A percentile compares a stretch with the other conserved stretches of the same genome.
These are phyloP conservation scores for Herminia tarsipennalis DNA, from an alignment of 2,888 invertebrate genomes.

Conservation along the genomic window DNA sequence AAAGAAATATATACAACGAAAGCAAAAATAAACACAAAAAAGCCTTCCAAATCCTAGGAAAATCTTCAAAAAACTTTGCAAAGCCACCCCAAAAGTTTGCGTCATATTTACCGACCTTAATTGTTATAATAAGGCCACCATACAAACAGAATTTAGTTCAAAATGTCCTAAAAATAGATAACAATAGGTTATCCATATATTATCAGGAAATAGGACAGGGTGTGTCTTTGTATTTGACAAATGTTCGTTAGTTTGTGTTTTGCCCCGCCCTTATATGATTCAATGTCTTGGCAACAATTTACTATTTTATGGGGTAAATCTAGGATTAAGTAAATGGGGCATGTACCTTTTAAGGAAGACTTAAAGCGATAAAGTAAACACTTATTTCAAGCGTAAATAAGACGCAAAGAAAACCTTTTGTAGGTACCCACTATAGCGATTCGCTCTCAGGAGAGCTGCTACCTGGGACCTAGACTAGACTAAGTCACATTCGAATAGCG, in stretches of 20 bases:
- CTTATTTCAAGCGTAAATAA: no score
- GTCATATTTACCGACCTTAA: slow-evolving; percentile 13
- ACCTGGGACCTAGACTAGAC: no score
- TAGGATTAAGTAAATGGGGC: slow-evolving; percentile 3
- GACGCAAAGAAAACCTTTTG: no score
- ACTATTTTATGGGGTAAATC: slow-evolving; percentile 13
- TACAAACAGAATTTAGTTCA: no score
- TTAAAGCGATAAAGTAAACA: slow-evolving; percentile 11
- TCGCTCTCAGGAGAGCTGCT: no score
- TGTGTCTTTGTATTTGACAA: slow-evolving; percentile 15
- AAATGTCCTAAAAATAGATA: no score
- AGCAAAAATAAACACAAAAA: neutral
- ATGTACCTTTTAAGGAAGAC: slow-evolving; percentile 16
- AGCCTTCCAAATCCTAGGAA: neutral
- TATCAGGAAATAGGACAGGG: neutral
- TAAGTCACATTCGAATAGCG: no score
- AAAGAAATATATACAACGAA: neutral
- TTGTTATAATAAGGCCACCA: no score
- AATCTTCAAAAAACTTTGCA: slow-evolving; percentile 6
- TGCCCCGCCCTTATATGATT: slow-evolving; percentile 19
- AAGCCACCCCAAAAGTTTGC: slow-evolving; percentile 12
- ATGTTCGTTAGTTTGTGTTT: slow-evolving; percentile 24
- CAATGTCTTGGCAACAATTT: slow-evolving; percentile 22
- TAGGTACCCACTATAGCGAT: no score
- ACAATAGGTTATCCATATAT: slow-evolving; percentile 17